Evolutionary conservation across 2,113 vertebrate species (phyloP).

Genomic region (Cathartes aura): DNA sequence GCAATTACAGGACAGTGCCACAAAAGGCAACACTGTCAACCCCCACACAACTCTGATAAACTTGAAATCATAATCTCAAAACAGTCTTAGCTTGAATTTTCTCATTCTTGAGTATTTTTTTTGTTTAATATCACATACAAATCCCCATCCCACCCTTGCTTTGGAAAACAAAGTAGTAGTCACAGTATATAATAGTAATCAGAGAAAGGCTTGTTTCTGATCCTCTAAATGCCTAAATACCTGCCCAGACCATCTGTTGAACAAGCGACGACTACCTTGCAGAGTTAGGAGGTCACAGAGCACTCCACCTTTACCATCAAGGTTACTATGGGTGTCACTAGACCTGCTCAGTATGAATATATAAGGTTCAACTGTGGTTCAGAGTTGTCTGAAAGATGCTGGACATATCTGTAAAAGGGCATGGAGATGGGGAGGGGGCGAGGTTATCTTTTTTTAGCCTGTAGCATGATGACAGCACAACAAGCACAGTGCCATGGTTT

Average conservation of each 20-base stretch:
- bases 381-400: background rate
- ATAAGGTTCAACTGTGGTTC: background rate
- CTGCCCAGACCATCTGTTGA: background rate
- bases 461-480: background rate
- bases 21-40: background rate
- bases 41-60: background rate
- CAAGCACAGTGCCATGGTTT: background rate
- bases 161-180: background rate
- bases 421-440: accelerated
- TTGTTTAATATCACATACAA: background rate
- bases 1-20: background rate
- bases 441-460: background rate
- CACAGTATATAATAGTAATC: background rate
- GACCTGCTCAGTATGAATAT: background rate
- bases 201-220: background rate
- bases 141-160: background rate
- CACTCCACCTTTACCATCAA: background rate
- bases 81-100: background rate
- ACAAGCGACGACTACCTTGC: background rate
- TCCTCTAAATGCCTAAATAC: background rate
- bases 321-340: background rate
- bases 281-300: background rate
- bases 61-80: background rate
- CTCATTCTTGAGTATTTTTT: background rate
- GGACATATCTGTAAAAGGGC: background rate